Base-by-base conservation (phyloP, 2,888 invertebrate species). In the Branchipolynoe longqiensis region DNA sequence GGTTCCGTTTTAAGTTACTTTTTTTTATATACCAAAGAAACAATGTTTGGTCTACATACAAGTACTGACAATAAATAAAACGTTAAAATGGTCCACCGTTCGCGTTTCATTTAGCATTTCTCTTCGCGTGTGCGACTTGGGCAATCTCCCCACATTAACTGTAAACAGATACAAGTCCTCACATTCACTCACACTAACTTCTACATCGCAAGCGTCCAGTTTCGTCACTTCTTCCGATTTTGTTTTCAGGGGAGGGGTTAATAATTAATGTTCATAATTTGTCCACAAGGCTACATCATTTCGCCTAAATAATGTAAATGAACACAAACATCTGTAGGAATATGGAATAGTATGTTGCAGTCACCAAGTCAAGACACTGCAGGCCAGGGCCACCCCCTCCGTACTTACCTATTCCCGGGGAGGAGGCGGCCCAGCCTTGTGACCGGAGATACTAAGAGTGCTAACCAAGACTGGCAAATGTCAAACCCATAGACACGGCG, bases 61-160 rank as follows among this genome's bases (percentile, higher is more conserved):
- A 22, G 36, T 69, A 69, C 69, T 38, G 36, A 78, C 78, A 78
- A 78, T 78, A 78, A 78, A 78, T 78, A 78, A 78, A 78, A 78
- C 18, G 48, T 25, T 48, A 78, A 78, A 78, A 78, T 78, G 78
- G 78, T 78, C 78, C 78, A 40, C 74, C 28, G 4, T 41, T 48
- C 31, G 41, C 78, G 2, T 33, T 69, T 18, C 22, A 33, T 69
- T 38, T n/a, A 33, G 4, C 48, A 31, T 78, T 48, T 54, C 48
- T 48, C 78, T 31, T 48, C n/a, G 33, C 4, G 31, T 3, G 33
- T 69, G 69, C 36, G n/a, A n/a, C n/a, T n/a, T 69, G 69, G 69
- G 38, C 14, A 69, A 12, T 69, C 62, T 69, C 69, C 38, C 69
- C 69, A 6, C 36, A 12, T 36, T 36, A n/a, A 58, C 25, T 4